phyloP scores from a whole-genome alignment of 92 coral and sea anemone species.

The Micromussa lordhowensis region DNA sequence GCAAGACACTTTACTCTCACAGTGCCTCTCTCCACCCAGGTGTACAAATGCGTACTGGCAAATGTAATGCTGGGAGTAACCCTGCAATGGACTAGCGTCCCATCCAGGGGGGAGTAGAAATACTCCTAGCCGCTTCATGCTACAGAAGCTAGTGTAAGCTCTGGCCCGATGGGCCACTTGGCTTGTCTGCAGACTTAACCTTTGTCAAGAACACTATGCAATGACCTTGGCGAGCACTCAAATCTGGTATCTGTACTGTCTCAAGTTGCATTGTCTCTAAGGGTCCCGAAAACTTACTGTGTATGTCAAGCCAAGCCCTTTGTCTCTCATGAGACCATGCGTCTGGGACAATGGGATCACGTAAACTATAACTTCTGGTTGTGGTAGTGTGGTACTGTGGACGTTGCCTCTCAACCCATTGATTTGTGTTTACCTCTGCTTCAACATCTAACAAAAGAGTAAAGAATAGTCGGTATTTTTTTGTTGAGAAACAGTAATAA shows the following conservation, averaged over 20 bases:
- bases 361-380: slow-evolving; percentile 74
- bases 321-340: slow-evolving; percentile 56
- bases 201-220: not conserved
- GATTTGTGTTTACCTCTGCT: slow-evolving; percentile 52
- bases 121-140: too few species aligned
- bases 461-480: not conserved
- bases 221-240: not conserved
- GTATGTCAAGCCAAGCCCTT: slow-evolving; percentile 80
- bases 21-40: too few species aligned
- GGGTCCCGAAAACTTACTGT: slow-evolving; percentile 71
- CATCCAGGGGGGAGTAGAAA: too few species aligned
- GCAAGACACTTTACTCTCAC: too few species aligned
- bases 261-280: not conserved
- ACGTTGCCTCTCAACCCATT: slow-evolving; percentile 70
- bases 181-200: not conserved
- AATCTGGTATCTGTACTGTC: not conserved
- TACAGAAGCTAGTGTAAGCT: too few species aligned
- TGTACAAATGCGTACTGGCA: too few species aligned
- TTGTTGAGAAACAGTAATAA: too few species aligned
- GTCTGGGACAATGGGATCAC: slow-evolving; percentile 73
- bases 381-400: slow-evolving; percentile 83
- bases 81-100: too few species aligned
- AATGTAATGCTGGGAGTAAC: too few species aligned
- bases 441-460: slow-evolving; percentile 54
- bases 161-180: too few species aligned